Evolutionary conservation across 2,797 vertebrate genomes (phyloP).

Genomic region (Prionace glauca): DNA sequence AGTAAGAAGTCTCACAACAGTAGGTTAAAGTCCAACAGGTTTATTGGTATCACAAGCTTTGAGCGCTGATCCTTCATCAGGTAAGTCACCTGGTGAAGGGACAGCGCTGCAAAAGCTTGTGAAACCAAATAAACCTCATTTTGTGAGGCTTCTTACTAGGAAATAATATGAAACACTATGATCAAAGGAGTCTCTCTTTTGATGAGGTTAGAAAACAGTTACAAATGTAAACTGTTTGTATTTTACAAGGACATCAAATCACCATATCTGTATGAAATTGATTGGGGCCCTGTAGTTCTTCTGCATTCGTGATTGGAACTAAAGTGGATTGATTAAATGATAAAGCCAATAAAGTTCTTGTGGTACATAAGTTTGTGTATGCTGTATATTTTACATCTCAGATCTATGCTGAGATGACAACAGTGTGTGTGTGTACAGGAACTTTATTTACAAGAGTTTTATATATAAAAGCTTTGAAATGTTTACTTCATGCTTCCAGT

Average conservation of each 20-base stretch:
- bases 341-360: not conserved
- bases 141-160: no score
- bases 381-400: not conserved
- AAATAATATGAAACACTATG: not conserved
- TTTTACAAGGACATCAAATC: not conserved
- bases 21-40: no score
- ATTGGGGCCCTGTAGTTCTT: not conserved
- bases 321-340: not conserved
- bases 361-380: not conserved
- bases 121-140: no score
- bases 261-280: not conserved
- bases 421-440: not conserved
- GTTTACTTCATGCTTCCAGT: not conserved
- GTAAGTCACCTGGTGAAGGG: no score
- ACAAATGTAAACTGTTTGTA: not conserved
- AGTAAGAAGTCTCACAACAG: no score
- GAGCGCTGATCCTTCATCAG: no score
- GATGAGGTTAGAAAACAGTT: not conserved
- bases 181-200: not conserved
- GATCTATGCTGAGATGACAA: not conserved
- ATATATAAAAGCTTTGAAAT: not conserved
- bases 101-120: no score
- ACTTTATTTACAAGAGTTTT: not conserved
- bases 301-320: not conserved
- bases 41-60: no score